Base-by-base conservation (phyloP, 2,888 invertebrate genomes). In the Erebia ligea region DNA sequence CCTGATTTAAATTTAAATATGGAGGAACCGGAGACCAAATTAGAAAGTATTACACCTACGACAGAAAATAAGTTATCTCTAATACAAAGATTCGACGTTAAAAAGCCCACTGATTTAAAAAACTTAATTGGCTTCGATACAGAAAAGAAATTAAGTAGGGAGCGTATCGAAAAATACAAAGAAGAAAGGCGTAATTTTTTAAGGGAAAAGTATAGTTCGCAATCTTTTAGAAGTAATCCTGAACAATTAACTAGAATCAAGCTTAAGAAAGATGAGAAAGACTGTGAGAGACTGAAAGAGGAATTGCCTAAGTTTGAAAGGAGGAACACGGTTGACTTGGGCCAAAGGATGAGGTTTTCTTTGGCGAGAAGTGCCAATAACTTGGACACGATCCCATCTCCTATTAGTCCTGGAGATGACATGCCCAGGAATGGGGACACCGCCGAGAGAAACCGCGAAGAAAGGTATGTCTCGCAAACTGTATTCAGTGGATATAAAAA, bases 141-240 rank as follows among this genome's bases (percentile, higher is more conserved):
- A 0, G 91, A 95, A 9, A 94, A 95, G 69, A 95, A 96, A 73
- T 83, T 95, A 25, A 96, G 96, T 79, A 92, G 98, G 62, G 98
- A 98, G 82, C 90, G 98, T 61, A 97, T 98, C 76, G 98, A 98
- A 86, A 96, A 97, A 84, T 98, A 98, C 84, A 98, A 98, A 89
- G 97, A 98, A 83, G 98, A 98, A 82, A 92, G 98, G n/a, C 94
- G 98, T 66, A 96, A 96, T 77, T 97, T 97, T 80, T 88, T 98
- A 15, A 95, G 97, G 61, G 97, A 98, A 82, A 98, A 97, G 85
- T 98, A 97, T 84, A 96, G 97, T 75, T 96, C 97, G 1, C 97
- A 97, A 77, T 96, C 97, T 11, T 96, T 98, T 72, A 94, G 96
- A 64, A 95, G 95, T 76, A 95, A 94, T 71, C 95, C 95, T 1